These are phyloP conservation scores for Volucella inflata DNA, from an alignment of 2,888 invertebrate species.

Conservation along the genomic window DNA sequence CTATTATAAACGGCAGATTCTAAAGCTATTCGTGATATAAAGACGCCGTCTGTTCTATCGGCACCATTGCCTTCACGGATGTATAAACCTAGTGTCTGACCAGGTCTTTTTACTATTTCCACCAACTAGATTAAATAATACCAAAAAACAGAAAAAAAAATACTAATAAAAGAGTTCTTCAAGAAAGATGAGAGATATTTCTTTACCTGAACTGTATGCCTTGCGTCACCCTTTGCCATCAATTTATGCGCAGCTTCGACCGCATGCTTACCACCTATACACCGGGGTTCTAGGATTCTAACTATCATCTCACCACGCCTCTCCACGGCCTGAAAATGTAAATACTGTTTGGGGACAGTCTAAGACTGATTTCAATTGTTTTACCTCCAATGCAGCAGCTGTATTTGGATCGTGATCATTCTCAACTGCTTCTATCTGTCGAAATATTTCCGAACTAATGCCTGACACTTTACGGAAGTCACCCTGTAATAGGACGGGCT, in stretches of 20 bases:
- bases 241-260: slow-evolving; percentile 94
- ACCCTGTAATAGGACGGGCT: slow-evolving; percentile 93
- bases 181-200: not conserved
- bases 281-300: slow-evolving; percentile 93
- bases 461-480: slow-evolving; percentile 98
- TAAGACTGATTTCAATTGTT: slow-evolving; percentile 22
- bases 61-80: slow-evolving; percentile 99
- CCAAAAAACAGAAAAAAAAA: not conserved
- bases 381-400: slow-evolving; percentile 94
- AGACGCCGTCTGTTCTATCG: slow-evolving; percentile 97
- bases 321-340: slow-evolving; percentile 89
- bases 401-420: slow-evolving; percentile 97
- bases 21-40: slow-evolving; percentile 97
- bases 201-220: slow-evolving; percentile 87
- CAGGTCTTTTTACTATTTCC: slow-evolving; percentile 99
- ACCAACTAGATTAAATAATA: slow-evolving; percentile 87
- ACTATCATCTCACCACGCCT: slow-evolving; percentile 97
- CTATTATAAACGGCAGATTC: slow-evolving; percentile 99
- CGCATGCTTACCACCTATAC: slow-evolving; percentile 94
- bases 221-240: slow-evolving; percentile 86
- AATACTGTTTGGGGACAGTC: not conserved
- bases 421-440: slow-evolving; percentile 98
- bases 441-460: slow-evolving; percentile 97
- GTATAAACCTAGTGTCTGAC: slow-evolving; percentile 98
- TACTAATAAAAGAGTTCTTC: slow-evolving; percentile 77